A percentile compares a stretch with the other conserved stretches of the same genome.
phyloP scores from a whole-genome alignment of 92 coral and sea anemone genomes.

The Palythoa heliodiscus region DNA sequence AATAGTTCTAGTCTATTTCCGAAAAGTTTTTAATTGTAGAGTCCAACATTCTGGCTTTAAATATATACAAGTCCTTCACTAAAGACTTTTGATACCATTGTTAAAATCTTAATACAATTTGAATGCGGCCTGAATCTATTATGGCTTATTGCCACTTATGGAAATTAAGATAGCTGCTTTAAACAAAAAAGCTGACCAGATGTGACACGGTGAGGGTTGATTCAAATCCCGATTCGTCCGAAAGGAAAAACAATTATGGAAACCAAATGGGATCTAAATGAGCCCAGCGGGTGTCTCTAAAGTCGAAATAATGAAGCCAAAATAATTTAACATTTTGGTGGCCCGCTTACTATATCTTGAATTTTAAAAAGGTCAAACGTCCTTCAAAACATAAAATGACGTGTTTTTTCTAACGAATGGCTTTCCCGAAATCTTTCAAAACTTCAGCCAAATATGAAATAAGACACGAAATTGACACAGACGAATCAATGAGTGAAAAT shows the following conservation, averaged over 20 bases:
- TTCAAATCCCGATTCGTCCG: conserved; percentile 1
- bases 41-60: no score
- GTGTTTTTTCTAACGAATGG: background rate
- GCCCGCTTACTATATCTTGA: background rate
- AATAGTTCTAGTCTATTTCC: no score
- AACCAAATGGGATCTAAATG: background rate
- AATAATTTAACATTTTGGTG: background rate
- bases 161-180: background rate
- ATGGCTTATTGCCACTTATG: background rate
- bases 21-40: no score
- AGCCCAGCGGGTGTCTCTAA: conserved; percentile 12
- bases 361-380: conserved; percentile 10
- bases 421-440: background rate
- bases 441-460: conserved; percentile 10
- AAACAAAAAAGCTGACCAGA: conserved; percentile 10
- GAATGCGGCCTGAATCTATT: conserved; percentile 3
- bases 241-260: background rate
- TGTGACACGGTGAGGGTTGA: background rate
- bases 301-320: conserved; percentile 31
- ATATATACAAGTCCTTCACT: no score
- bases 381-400: background rate
- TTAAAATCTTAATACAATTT: background rate
- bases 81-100: background rate
- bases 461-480: background rate
- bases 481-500: conserved; percentile 11